Percentiles rank a stretch among this genome's conserved stretches.
These are phyloP conservation scores for Malacoraja senta DNA, from an alignment of 2,797 vertebrate species.

Conservation along the genomic window DNA sequence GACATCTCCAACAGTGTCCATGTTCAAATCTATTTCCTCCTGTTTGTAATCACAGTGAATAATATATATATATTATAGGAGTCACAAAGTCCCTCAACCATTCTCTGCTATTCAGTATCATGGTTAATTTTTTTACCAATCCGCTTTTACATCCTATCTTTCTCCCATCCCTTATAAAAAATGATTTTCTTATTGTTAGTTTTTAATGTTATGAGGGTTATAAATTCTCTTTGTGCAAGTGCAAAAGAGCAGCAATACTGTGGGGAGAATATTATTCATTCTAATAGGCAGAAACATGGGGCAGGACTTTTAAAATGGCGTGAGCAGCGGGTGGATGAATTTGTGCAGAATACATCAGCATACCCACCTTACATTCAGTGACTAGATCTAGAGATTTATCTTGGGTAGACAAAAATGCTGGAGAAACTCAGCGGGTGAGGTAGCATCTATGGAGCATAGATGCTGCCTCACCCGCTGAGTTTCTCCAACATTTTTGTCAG, in stretches of 20 bases:
- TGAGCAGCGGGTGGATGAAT: not conserved
- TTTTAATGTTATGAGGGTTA: too few relatives aligned
- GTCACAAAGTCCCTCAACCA: not conserved
- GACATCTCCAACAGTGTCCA: not conserved
- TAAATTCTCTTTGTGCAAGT: not conserved
- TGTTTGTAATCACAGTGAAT: too few relatives aligned
- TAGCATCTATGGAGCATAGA: too few relatives aligned
- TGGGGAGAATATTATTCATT: not conserved
- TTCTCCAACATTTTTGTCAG: too few relatives aligned
- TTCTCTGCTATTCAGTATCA: not conserved
- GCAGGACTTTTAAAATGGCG: not conserved
- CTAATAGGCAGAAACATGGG: too few relatives aligned
- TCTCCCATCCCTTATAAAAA: not conserved
- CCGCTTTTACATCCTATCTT: not conserved
- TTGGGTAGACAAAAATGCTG: too few relatives aligned
- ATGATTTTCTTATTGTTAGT: too few relatives aligned
- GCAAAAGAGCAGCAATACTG: not conserved
- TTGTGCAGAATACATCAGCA: not conserved
- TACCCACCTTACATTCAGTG: not conserved
- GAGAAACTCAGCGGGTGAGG: too few relatives aligned
- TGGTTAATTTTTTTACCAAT: not conserved
- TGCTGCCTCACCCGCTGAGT: too few relatives aligned
- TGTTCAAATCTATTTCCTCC: not conserved
- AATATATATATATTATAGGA: too few relatives aligned
- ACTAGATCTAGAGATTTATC: too few relatives aligned